Evolutionary conservation across 35 echinoderm and acorn worm genomes (phyloP).

Genomic region (Ophioderma brevispina): DNA sequence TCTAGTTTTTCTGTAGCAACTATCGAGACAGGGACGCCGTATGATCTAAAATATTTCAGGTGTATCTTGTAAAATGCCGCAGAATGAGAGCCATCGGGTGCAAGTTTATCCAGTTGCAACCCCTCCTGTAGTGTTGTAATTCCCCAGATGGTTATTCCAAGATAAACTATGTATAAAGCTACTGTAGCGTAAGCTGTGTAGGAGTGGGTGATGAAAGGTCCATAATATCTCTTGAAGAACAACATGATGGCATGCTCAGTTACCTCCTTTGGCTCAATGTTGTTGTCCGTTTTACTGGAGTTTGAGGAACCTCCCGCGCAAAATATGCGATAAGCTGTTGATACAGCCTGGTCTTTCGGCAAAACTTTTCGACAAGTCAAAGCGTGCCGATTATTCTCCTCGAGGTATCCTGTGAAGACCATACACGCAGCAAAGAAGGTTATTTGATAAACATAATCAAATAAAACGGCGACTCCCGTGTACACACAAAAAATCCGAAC

Average conservation of each 20-base stretch:
- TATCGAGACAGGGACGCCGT: conserved; percentile 52
- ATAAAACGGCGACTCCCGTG: conserved; percentile 58
- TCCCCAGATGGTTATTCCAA: conserved; percentile 57
- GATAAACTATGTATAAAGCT: background rate
- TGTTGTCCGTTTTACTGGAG: background rate
- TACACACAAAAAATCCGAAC: conserved; percentile 63
- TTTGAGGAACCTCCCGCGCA: conserved; percentile 54
- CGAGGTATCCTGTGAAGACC: conserved; percentile 44
- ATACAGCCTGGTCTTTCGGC: conserved; percentile 8
- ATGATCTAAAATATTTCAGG: conserved; percentile 14
- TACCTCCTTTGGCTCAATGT: too few relatives aligned
- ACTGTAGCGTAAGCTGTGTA: background rate
- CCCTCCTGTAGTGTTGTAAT: conserved; percentile 32
- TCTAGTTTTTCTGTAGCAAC: conserved; percentile 58
- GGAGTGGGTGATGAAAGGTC: conserved; percentile 48
- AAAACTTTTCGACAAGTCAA: conserved; percentile 32
- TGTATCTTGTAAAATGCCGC: conserved; percentile 20
- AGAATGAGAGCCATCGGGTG: conserved; percentile 34
- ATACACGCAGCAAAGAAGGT: conserved; percentile 80
- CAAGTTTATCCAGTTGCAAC: conserved; percentile 20
- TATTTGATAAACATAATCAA: conserved; percentile 66
- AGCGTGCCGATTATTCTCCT: conserved; percentile 44
- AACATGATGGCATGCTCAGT: conserved; percentile 21
- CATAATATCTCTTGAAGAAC: conserved; percentile 69
- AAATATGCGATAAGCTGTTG: conserved; percentile 27